Evolutionary conservation across 2,113 vertebrate species (phyloP), one percentile per base, ranked within the genome.

Genomic region (Lycocorax pyrrhopterus): DNA sequence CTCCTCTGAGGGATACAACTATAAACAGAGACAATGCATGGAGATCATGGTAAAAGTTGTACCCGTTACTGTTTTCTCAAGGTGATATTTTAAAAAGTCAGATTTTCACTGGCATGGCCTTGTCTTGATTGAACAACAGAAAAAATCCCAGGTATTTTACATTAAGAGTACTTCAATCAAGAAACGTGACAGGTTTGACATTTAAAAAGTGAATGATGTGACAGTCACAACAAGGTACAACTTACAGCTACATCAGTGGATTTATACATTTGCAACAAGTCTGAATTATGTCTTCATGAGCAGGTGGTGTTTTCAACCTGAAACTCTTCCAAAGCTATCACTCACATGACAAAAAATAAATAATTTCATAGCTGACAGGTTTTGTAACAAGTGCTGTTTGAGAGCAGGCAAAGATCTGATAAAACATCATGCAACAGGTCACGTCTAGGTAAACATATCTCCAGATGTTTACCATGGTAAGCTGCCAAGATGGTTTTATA

Each of bases 201-300:
- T 95, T 94, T 96, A 89, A 90, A 88, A 90, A 75, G 20, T 92
- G 88, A 90, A 17, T 78, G 60, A 90, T 89, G 12, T 87, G 93
- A 81, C 92, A 92, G 83, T 87, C 72, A 75, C 79, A 95, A 88
- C 7, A 95, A 91, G 92, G 81, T 63, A 58, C 51, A 86, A 71
- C 63, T 91, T 63, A 83, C 32, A 93, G 13, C 41, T 84, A 64
- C 60, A 72, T 78, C 72, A 58, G 52, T 90, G 49, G 56, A 51
- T 95, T 93, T 90, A 93, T 59, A 73, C 21, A 20, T 86, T 92
- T 92, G 32, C 69, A 90, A 84, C 60, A 72, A 93, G 10, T 75
- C 29, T 93, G 69, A 90, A 81, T 90, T 83, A 89, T 41, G 56
- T 87, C 72, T 90, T 88, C 69, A 58, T 39, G 37, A 93, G 26